Percentiles rank a stretch among this genome's conserved stretches.
Conservation (phyloP, 2,888 invertebrate genomes). For the Drosophila testacea region DNA sequence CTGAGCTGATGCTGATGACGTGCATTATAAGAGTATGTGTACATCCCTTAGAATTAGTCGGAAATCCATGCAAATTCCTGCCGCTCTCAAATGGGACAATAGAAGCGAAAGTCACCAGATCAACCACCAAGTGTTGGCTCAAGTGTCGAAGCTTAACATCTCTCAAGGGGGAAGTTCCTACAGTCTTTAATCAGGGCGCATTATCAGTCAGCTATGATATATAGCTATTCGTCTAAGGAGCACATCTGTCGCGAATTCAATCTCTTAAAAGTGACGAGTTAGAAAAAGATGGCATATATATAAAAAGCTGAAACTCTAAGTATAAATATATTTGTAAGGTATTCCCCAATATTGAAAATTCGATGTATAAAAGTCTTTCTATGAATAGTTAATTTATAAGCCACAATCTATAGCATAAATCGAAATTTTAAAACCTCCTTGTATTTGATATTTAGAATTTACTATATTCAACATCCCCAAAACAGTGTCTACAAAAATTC, state of each 20-base stretch:
- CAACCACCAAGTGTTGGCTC: constrained; percentile 55
- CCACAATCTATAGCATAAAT: no score
- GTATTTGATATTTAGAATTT: no score
- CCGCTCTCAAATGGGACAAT: constrained; percentile 36
- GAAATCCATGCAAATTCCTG: constrained; percentile 33
- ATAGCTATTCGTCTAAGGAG: constrained; percentile 54
- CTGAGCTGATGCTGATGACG: constrained; percentile 22
- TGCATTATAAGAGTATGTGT: constrained; percentile 10
- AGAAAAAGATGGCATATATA: neutral
- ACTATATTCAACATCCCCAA: no score
- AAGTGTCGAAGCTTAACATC: constrained; percentile 38
- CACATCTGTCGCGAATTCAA: constrained; percentile 44
- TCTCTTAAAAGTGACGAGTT: neutral
- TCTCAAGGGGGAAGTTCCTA: constrained; percentile 36
- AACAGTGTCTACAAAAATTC: no score
- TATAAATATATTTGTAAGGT: no score
- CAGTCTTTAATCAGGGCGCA: constrained; percentile 65
- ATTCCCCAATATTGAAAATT: no score
- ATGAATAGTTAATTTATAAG: no score
- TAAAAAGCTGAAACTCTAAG: neutral
- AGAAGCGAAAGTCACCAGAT: constrained; percentile 64
- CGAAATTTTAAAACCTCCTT: no score
- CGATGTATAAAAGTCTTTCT: no score
- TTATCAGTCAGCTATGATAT: constrained; percentile 69
- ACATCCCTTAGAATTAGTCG: constrained; percentile 5